These are phyloP conservation scores for Habrosyne pyritoides DNA, from an alignment of 2,888 invertebrate genomes.

Conservation along the genomic window DNA sequence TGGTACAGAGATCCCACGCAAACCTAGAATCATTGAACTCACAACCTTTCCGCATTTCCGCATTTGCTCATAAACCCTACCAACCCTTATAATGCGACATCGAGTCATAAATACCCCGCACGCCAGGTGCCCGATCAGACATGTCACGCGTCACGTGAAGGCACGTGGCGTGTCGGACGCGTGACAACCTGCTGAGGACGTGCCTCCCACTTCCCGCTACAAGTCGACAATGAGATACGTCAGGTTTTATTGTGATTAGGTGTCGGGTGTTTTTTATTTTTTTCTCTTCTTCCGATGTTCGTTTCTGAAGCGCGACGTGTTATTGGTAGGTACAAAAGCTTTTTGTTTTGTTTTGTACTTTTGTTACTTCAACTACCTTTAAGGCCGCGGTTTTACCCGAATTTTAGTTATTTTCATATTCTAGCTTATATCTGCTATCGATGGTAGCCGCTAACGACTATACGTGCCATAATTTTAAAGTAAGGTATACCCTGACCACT, in stretches of 20 bases:
- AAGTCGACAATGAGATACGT: slow-evolving; percentile 36
- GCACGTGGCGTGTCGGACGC: slow-evolving; percentile 16
- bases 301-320: neutral
- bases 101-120: slow-evolving; percentile 4
- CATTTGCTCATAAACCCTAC: neutral
- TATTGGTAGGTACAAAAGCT: no score
- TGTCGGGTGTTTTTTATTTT: slow-evolving; percentile 21
- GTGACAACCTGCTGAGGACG: slow-evolving; percentile 17
- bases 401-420: no score
- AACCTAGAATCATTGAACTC: no score
- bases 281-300: slow-evolving; percentile 22
- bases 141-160: slow-evolving; percentile 11
- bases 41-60: neutral
- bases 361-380: no score
- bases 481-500: no score
- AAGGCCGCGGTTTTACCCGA: no score
- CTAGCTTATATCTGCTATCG: no score
- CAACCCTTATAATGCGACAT: neutral
- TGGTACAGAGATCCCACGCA: no score
- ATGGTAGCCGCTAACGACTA: no score
- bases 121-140: neutral
- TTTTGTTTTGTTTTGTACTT: no score
- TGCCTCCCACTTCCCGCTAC: slow-evolving; percentile 16
- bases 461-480: no score
- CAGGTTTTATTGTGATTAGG: slow-evolving; percentile 44